Base-by-base conservation (phyloP, 2,113 vertebrate genomes). In the Papio anubis region DNA sequence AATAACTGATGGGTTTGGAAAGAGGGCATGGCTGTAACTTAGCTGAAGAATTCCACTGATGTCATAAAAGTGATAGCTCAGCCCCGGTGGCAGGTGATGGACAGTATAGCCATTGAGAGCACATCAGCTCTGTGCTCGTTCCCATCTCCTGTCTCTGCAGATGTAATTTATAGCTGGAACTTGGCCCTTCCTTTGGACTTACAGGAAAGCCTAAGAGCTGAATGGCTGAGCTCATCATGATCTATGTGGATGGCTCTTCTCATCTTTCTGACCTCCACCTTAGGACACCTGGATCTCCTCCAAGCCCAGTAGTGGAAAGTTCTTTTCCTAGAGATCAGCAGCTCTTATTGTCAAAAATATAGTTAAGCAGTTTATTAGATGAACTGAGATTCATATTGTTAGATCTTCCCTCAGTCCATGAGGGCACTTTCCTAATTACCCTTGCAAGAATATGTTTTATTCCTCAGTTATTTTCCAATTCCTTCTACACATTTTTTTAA, bases 151-250 rank as follows among this genome's bases (percentile, higher is more conserved):
- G 1, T 45, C 83, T 93, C 81, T 1, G 0, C 27, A 91, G 88
- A 64, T 61, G 88, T 90, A 45, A 91, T 90, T 78, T 94, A 73
- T 61, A 85, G 30, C 61, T 38, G 50, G 25, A 78, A 78, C 40
- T 30, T 90, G 86, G 43, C 70, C 72, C 83, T 96, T 87, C 55
- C 25, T 73, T 68, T 81, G 48, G 43, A 52, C 55, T 97, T 96
- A 87, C n/a, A 18, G 89, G 92, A 96, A 92, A 92, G 50, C 68
- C n/a, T 5, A 4, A 5, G 27, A 70, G 20, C 75, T 85, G 61
- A 96, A 50, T 55, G 70, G 45, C 86, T 72, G 40, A 85, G 45
- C n/a, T 92, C 82, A 40, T 64, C 40, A 2, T 61, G 50, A 35
- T 92, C 40, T 66, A 3, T 55, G 52, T 40, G n/a, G 68, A 90